Base-by-base conservation (phyloP, 2,888 invertebrate genomes). In the Diarsia brunnea region DNA sequence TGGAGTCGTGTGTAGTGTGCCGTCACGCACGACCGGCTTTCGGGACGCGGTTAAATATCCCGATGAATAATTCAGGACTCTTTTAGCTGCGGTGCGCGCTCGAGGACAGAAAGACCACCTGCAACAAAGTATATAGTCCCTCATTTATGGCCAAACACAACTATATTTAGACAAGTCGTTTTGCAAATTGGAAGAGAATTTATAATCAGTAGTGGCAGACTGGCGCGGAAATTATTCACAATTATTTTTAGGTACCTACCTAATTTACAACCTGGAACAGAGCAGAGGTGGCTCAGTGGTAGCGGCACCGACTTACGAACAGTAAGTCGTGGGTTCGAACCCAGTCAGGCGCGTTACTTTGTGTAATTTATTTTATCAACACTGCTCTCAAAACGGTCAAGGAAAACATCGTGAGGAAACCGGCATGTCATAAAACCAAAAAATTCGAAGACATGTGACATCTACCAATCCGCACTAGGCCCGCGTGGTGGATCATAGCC, bases 1-100 rank as follows among this genome's bases (percentile, higher is more conserved):
- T 81, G 84, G 82, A 87, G 87, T 88, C 86, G 87, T 89, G 90
- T 91, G 89, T 90, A 88, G 89, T 89, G 89, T 86, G 86, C 76
- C 85, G 82, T 84, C 90, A 91, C 91, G 92, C 91, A 91, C 89
- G 90, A 84, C 58, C 85, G 88, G 87, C 87, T 90, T 90, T 91
- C 84, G 91, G 92, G 91, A 89, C 91, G 89, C 91, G 92, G 92
- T 92, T 95, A 94, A 95, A 95, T 95, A 95, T 95, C 92, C 91
- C 91, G 89, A 93, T 96, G 95, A 96, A 96, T 96, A 86, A 96
- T 96, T 96, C 95, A 96, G 91, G 88, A 92, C 93, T 93, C 94
- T 95, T 95, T 95, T 94, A 94, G 93, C 94, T 88, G 81, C 90
- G 90, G 90, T 89, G 90, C 91, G 90, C 91, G 90, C 92, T 90